Evolutionary conservation across 2,797 vertebrate genomes (phyloP).

Genomic region (Eulemur coronatus): DNA sequence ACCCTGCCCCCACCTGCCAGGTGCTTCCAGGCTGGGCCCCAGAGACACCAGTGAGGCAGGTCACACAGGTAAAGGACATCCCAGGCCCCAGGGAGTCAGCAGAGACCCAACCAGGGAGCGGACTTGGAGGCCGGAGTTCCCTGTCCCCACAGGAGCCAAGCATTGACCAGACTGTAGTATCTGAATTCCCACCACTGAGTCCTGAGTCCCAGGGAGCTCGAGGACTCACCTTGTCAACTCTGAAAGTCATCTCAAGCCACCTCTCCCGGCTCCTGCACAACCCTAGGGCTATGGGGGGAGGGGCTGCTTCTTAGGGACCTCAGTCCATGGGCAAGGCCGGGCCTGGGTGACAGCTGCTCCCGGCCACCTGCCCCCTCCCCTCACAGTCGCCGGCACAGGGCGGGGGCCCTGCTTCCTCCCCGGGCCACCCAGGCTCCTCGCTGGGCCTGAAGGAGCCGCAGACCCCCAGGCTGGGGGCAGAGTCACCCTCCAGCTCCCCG

Average conservation of each 20-base stretch:
- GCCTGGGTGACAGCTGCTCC: too few species aligned
- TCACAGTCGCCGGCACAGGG: not conserved
- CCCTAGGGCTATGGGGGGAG: not conserved
- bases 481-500: not conserved
- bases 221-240: not conserved
- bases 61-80: not conserved
- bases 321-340: not conserved
- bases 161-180: not conserved
- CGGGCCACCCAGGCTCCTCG: not conserved
- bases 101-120: accelerated
- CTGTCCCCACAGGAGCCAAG: not conserved
- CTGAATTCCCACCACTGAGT: not conserved
- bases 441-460: not conserved
- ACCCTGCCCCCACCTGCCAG: not conserved
- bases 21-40: not conserved
- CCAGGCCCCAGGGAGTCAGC: not conserved
- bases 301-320: not conserved
- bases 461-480: too few species aligned
- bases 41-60: not conserved
- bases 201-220: not conserved
- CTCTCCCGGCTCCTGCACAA: not conserved
- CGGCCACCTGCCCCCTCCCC: not conserved
- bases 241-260: not conserved
- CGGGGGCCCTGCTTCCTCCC: not conserved
- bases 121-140: not conserved